Evolutionary conservation across 2,113 vertebrate genomes (phyloP).

Genomic region (Microcebus jonahi): DNA sequence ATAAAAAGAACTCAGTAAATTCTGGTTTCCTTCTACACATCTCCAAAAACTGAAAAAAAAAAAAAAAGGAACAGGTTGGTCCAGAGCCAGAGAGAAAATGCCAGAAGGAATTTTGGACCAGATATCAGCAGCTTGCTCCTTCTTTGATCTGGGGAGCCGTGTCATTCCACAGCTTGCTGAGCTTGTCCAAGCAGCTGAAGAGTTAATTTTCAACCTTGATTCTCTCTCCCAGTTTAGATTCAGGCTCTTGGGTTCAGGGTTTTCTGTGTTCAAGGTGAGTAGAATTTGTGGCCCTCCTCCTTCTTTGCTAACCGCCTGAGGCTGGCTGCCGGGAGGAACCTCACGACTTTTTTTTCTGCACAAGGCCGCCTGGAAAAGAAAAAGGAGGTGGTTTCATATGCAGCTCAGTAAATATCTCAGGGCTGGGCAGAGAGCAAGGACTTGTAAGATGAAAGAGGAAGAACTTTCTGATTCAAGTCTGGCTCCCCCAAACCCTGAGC

Average conservation of each 20-base stretch:
- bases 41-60: neutral
- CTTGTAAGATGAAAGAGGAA: slow-evolving; percentile 74
- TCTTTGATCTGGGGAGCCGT: neutral
- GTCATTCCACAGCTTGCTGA: neutral
- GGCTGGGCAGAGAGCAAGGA: slow-evolving; percentile 52
- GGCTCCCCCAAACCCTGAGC: slow-evolving; percentile 49
- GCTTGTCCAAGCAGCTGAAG: slow-evolving; percentile 3
- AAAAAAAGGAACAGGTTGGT: neutral
- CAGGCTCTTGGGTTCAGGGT: neutral
- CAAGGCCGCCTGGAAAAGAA: slow-evolving; percentile 29
- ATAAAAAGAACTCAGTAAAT: neutral
- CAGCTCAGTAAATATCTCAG: slow-evolving; percentile 53
- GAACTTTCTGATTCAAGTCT: slow-evolving; percentile 51
- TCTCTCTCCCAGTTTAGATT: neutral
- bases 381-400: slow-evolving; percentile 63
- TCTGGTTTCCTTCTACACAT: neutral
- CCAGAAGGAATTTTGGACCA: neutral
- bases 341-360: neutral
- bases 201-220: neutral
- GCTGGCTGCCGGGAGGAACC: neutral
- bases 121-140: neutral
- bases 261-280: neutral
- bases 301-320: slow-evolving; percentile 23
- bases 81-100: neutral
- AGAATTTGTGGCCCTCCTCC: neutral